Conservation (phyloP, 1,140 invertebrate species). For the Cotesia vestalis region DNA sequence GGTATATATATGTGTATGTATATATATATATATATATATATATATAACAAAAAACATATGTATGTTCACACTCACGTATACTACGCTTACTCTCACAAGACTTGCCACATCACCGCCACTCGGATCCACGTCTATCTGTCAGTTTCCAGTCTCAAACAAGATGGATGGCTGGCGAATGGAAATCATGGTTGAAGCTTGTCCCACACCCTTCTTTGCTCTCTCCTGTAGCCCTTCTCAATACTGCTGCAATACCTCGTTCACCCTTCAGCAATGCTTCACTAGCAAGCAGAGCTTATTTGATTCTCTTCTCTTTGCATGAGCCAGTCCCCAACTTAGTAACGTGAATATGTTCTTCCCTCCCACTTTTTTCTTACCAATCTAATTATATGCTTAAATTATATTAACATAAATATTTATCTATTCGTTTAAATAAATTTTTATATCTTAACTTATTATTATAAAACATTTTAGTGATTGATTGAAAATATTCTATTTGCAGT, state of each 20-base stretch:
- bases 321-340: conserved; percentile 20
- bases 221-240: conserved; percentile 31
- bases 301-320: conserved; percentile 34
- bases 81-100: conserved; percentile 48
- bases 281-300: conserved; percentile 34
- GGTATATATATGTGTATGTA: background rate
- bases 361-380: background rate
- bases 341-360: background rate
- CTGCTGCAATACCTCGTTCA: conserved; percentile 32
- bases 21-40: conserved; percentile 25
- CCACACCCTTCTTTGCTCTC: conserved; percentile 37
- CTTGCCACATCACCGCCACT: conserved; percentile 66
- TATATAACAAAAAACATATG: background rate
- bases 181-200: conserved; percentile 65
- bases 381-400: background rate
- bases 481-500: too few species aligned
- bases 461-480: too few species aligned
- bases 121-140: conserved; percentile 67
- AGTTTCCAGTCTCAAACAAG: conserved; percentile 68
- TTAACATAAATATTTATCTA: too few species aligned
- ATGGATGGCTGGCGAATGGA: conserved; percentile 68
- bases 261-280: conserved; percentile 33
- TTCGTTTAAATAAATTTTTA: background rate
- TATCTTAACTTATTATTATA: too few species aligned
- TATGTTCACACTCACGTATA: conserved; percentile 39